Base-by-base conservation (phyloP, 2,113 vertebrate species). In the Mionectes macconnelli region DNA sequence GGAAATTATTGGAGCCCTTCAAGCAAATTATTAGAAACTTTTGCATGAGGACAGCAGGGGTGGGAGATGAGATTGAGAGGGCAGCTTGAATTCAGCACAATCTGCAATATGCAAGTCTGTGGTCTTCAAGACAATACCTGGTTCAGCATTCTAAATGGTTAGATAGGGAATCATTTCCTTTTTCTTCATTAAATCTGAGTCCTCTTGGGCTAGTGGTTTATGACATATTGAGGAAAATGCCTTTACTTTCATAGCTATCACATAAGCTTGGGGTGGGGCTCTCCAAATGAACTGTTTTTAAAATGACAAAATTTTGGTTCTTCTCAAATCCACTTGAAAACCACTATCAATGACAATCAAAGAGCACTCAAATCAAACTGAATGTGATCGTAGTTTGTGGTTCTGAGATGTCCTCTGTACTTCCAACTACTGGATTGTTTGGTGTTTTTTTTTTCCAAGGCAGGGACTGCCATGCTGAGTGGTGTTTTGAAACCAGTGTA, bases 351-450 rank as follows among this genome's bases (percentile, higher is more conserved):
- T 82, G 66, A 44, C 69, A 91, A 92, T 77, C 69, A 84, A 73
- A 89, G 81, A 55, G 17, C 12, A 11, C 42, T 89, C 37, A 62
- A 72, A 87, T 89, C 77, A 76, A 57, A 64, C 69, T 75, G 86
- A 75, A 95, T 87, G 33, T 1, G 4, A 87, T 74, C 31, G 0
- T 15, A 82, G 37, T 35, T 92, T 87, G 83, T 82, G 91, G 73
- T 92, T 96, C 73, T 84, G 68, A 75, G 69, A 92, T 89, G 74
- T 72, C 89, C 62, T 30, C 16, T 82, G 44, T 56, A 89, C 87
- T 94, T 89, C 56, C 68, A 67, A 59, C 40, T 40, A 30, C 56
- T 84, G 69, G 62, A 30, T 40, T 84, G 4, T 44, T 63, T 75
- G 53, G 9, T 56, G 31, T 19, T 39, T 8, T 8, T n/a, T 63